phyloP scores from a whole-genome alignment of 1,140 invertebrate genomes.

The Trachymyrmex cornetzi region DNA sequence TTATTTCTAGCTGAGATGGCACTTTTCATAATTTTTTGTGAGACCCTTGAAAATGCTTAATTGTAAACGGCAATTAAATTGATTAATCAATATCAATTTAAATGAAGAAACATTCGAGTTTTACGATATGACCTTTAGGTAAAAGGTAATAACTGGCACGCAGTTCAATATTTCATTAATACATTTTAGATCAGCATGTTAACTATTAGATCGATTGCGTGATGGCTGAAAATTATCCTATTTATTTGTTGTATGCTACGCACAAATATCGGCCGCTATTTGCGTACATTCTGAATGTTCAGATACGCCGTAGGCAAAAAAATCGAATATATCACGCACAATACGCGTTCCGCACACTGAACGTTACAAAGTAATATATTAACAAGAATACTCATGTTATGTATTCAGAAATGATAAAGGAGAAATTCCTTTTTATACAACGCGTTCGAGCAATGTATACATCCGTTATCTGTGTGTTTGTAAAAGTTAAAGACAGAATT shows the following conservation, averaged over 20 bases:
- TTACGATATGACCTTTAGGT: background rate
- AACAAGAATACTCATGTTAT: background rate
- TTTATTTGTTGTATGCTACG: background rate
- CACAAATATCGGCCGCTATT: background rate
- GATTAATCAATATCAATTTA: slow-evolving; percentile 27
- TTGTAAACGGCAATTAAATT: background rate
- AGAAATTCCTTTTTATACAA: background rate
- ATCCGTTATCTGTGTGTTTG: background rate
- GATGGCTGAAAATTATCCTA: background rate
- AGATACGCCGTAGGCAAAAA: background rate
- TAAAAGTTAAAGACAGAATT: background rate
- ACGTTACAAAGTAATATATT: background rate
- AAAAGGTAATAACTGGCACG: background rate
- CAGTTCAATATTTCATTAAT: slow-evolving; percentile 10
- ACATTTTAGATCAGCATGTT: background rate
- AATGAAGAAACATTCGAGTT: background rate
- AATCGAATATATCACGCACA: slow-evolving; percentile 6
- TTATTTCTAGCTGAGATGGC: background rate
- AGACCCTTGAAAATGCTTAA: background rate
- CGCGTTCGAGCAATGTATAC: slow-evolving; percentile 50
- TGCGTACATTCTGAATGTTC: background rate
- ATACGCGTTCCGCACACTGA: slow-evolving; percentile 1
- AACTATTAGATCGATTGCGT: background rate
- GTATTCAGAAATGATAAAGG: background rate
- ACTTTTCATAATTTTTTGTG: background rate